Base-by-base conservation (phyloP, 1,140 invertebrate genomes). In the Apis laboriosa region DNA sequence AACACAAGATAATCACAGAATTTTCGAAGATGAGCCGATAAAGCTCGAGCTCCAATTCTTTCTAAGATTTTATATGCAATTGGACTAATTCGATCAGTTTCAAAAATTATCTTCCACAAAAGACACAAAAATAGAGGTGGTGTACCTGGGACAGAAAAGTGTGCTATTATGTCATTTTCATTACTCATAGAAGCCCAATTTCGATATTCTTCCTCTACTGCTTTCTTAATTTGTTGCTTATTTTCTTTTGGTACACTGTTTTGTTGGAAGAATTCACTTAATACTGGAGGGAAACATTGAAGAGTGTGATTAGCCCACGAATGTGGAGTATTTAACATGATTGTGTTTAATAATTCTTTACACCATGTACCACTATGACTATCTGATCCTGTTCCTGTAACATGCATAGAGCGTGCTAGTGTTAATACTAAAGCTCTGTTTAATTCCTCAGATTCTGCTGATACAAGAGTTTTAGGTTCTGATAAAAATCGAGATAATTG, bases 101-200 rank as follows among this genome's bases (percentile, higher is more conserved):
- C 98, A 71, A 99, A 95, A 84, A 99, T 96, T 96, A 99, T 99
- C 93, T 99, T 99, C 96, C 98, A 99, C 0, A 99, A 92, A n/a
- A 99, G 94, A 90, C 97, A 98, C 0, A 98, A 93, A 91, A 99
- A 99, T 13, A 99, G 92, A 2, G 97, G 97, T 51, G 97, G 97
- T 8, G 97, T 98, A 51, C 97, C 97, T 66, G 97, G 97, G 7
- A 97, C 97, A 3, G 98, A 98, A 92, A 99, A 99, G 92, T 99
- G 98, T 7, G 98, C 96, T 86, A 99, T 98, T 19, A 99, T 98
- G 91, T 99, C 98, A 91, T 98, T 98, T 92, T 99, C 98, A 93
- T 98, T 99, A 43, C 96, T 98, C 98, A 99, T 99, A 0, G 97
- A 98, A 64, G 97, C 97, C 98, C 98, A 99, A 92, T 99, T 99